A percentile compares a stretch with the other conserved stretches of the same genome.
Evolutionary conservation across 2,888 invertebrate genomes (phyloP).

Genomic region (Exocentrus adspersus): DNA sequence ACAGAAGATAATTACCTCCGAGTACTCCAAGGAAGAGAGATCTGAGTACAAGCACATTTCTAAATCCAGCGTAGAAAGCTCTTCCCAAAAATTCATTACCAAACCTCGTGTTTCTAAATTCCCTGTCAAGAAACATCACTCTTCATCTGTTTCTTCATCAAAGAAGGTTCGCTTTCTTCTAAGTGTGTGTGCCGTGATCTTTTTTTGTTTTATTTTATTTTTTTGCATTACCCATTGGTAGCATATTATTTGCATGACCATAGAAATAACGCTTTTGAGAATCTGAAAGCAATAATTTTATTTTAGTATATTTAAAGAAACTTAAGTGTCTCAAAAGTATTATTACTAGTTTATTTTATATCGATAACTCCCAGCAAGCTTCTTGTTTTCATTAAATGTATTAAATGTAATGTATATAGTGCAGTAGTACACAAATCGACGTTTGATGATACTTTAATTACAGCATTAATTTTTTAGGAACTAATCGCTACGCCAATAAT

Average conservation of each 20-base stretch:
- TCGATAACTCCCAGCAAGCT: no score
- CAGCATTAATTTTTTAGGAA: constrained; percentile 69
- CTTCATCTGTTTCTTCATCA: constrained; percentile 53
- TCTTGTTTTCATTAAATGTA: no score
- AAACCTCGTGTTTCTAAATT: constrained; percentile 53
- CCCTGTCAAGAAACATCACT: constrained; percentile 57
- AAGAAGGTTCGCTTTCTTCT: constrained; percentile 61
- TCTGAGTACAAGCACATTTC: constrained; percentile 55
- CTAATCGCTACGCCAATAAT: constrained; percentile 65
- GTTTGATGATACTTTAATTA: no score
- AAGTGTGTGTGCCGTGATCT: constrained; percentile 37
- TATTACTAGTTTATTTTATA: no score
- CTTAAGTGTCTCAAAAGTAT: no score
- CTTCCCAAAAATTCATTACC: constrained; percentile 49
- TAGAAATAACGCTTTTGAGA: no score
- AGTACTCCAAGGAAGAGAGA: constrained; percentile 56
- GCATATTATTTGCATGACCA: constrained; percentile 18
- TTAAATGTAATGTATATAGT: no score
- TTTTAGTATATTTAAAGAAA: no score
- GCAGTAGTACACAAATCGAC: no score
- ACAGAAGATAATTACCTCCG: constrained; percentile 53
- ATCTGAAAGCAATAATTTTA: no score
- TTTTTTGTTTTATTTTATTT: constrained; percentile 31
- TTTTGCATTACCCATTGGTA: no score
- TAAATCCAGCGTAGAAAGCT: constrained; percentile 54